Evolutionary conservation across 1,140 invertebrate genomes (phyloP), one percentile per base, ranked within the genome.

Genomic region (Tribolium madens): DNA sequence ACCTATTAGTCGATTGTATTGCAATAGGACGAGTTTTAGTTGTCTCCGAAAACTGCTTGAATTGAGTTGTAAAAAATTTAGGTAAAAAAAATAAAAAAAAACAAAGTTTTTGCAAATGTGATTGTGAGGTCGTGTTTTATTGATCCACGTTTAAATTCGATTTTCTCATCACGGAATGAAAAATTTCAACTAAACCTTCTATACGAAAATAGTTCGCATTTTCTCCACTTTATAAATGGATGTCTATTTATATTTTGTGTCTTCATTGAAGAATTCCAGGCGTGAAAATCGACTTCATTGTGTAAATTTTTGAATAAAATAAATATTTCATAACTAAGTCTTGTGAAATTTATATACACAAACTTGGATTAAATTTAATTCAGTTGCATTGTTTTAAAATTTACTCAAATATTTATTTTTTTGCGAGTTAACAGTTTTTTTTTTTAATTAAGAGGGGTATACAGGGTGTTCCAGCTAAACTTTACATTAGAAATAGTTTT

Each of bases 151-250:
- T 4, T 26, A 26, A 26, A 26, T 26, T 26, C 21, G 21, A 26
- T 26, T 26, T 26, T 26, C 1, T 26, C n/a, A n/a, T n/a, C n/a
- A n/a, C n/a, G n/a, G n/a, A n/a, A n/a, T n/a, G 21, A 26, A 26
- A 5, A 1, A 5, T 26, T 26, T 26, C 3, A 26, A 3, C 21
- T 26, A 26, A 26, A 26, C 21, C 3, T 26, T 5, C 21, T 26
- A 10, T 33, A 42, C 50, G 57, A 75, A 72, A 48, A 71, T 73
- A 72, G 33, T 57, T 26, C 52, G 10, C n/a, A 57, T 36, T 33
- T 53, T 70, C 52, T 21, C 2, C 12, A 9, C 47, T 46, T 76
- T 48, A 72, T 76, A 68, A 68, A 48, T 60, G 21, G 48, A 46
- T 13, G 21, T 18, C 21, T 36, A 17, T 64, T 12, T 33, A 64